Conservation (phyloP, 2,113 vertebrate genomes). For the Fregetta grallaria region DNA sequence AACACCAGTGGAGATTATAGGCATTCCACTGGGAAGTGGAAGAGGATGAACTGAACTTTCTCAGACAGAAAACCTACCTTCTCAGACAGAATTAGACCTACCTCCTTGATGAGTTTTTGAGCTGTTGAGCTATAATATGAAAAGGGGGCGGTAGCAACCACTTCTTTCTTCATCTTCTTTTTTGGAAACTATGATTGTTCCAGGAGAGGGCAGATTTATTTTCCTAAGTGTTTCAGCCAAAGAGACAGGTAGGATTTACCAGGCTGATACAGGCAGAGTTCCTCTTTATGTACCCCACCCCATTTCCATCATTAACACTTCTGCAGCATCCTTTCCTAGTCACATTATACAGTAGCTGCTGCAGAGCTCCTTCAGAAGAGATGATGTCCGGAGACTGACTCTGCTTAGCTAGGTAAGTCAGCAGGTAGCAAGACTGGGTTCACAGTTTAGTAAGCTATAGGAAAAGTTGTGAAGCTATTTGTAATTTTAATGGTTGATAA, state of each 20-base stretch:
- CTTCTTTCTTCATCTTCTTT: not conserved
- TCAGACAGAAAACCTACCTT: not conserved
- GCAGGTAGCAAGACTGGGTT: not conserved
- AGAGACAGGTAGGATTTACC: not conserved
- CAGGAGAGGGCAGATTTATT: not conserved
- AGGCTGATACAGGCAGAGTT: not conserved
- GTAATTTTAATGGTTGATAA: constrained; percentile 1
- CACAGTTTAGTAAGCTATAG: not conserved
- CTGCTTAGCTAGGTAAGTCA: not conserved
- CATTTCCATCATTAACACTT: not conserved
- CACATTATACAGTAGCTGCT: not conserved
- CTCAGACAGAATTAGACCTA: not conserved
- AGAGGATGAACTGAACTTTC: not conserved
- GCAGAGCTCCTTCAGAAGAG: not conserved
- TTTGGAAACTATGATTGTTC: not conserved
- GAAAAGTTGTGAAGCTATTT: not conserved
- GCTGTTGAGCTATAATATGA: not conserved
- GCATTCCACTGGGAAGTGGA: not conserved
- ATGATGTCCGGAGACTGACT: not conserved
- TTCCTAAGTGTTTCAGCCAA: not conserved
- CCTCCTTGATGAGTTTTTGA: not conserved
- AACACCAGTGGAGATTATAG: not conserved
- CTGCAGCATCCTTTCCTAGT: not conserved
- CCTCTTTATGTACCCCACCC: not conserved
- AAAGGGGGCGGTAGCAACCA: not conserved